phyloP scores from a whole-genome alignment of 1,140 invertebrate species.

The Drosophila persimilis region DNA sequence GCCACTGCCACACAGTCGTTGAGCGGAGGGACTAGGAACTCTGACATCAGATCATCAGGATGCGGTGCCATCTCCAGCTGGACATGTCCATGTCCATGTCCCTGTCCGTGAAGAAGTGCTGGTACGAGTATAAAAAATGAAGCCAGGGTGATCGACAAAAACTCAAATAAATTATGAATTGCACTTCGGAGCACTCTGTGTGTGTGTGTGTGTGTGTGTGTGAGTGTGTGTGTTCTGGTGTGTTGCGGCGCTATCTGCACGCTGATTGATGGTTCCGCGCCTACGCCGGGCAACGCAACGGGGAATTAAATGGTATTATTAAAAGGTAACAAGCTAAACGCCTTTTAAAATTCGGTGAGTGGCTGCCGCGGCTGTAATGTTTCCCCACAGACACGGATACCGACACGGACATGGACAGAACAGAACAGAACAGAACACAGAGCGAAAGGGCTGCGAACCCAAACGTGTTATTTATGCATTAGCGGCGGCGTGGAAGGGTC shows the following conservation, averaged over 20 bases:
- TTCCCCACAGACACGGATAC: slow-evolving; percentile 8
- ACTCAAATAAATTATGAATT: slow-evolving; percentile 74
- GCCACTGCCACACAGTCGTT: not conserved
- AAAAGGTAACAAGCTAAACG: slow-evolving; percentile 80
- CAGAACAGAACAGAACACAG: not conserved
- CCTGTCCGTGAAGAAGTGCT: not conserved
- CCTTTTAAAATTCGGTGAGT: slow-evolving; percentile 73
- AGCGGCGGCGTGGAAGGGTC: slow-evolving; percentile 36
- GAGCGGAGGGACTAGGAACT: not conserved
- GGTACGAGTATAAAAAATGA: slow-evolving; percentile 60
- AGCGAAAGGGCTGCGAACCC: slow-evolving; percentile 31
- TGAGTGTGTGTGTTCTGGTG: not conserved
- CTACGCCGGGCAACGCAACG: slow-evolving; percentile 61
- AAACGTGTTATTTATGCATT: slow-evolving; percentile 75
- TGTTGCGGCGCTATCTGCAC: slow-evolving; percentile 58
- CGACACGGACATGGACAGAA: slow-evolving; percentile 15
- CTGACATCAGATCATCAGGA: not conserved
- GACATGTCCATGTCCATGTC: slow-evolving; percentile 43
- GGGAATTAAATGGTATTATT: slow-evolving; percentile 79
- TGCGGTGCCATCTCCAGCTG: slow-evolving; percentile 50
- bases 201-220: not conserved
- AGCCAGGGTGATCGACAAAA: slow-evolving; percentile 63
- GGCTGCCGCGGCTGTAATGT: slow-evolving; percentile 40
- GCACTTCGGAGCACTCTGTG: slow-evolving; percentile 40
- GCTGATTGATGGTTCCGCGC: slow-evolving; percentile 75